Percentiles rank a stretch among this genome's conserved stretches.
These are phyloP conservation scores for Dasysyrphus tricinctus DNA, from an alignment of 2,888 invertebrate genomes.

Conservation along the genomic window DNA sequence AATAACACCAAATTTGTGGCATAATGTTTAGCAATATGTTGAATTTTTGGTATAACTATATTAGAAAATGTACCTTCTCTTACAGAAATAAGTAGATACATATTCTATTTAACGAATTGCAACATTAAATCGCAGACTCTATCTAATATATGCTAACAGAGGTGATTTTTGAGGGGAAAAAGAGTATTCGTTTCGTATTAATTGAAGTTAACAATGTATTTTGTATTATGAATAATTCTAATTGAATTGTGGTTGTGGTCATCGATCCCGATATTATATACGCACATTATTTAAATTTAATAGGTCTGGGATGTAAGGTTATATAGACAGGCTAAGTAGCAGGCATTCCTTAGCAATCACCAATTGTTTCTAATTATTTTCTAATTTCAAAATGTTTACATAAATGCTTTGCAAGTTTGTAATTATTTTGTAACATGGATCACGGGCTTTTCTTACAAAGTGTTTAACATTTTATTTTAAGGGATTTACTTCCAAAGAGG, in stretches of 20 bases:
- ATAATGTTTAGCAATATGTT: too few relatives aligned
- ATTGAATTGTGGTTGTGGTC: constrained; percentile 50
- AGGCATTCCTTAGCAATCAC: not conserved
- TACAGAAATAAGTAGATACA: too few relatives aligned
- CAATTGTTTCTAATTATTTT: constrained; percentile 64
- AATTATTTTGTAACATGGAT: too few relatives aligned
- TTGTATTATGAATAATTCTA: constrained; percentile 60
- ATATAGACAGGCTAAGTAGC: not conserved
- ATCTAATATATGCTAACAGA: not conserved
- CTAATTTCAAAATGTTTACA: constrained; percentile 42
- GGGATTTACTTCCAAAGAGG: too few relatives aligned
- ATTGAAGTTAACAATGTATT: constrained; percentile 42
- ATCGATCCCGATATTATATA: constrained; percentile 61
- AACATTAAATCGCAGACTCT: not conserved
- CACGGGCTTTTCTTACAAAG: too few relatives aligned
- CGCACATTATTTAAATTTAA: constrained; percentile 36
- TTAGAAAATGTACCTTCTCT: too few relatives aligned
- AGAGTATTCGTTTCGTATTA: constrained; percentile 13
- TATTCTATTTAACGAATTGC: too few relatives aligned
- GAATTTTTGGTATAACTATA: too few relatives aligned
- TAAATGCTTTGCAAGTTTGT: too few relatives aligned
- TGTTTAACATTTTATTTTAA: too few relatives aligned
- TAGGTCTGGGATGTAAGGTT: not conserved
- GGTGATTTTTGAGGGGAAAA: not conserved
- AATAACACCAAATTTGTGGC: too few relatives aligned